Evolutionary conservation across 2,888 invertebrate genomes (phyloP).

Genomic region (Diploptera punctata): DNA sequence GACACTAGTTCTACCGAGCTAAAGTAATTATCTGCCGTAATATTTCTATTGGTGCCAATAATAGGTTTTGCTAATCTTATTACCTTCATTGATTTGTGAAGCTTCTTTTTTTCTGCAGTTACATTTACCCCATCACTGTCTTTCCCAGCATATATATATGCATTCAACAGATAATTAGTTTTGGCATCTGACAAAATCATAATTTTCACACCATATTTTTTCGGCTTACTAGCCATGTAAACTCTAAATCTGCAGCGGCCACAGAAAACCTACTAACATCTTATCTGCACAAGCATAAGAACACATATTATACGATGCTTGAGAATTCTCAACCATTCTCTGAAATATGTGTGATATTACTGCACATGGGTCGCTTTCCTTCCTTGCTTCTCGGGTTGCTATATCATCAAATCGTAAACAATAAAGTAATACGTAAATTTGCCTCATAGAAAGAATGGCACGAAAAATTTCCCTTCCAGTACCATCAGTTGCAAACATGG

Average conservation of each 20-base stretch:
- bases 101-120: not conserved
- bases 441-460: not conserved
- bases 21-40: not conserved
- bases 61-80: not conserved
- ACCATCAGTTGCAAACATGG: no score
- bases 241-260: not conserved
- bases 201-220: not conserved
- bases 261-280: not conserved
- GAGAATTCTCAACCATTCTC: slow-evolving; percentile 33
- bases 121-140: no score
- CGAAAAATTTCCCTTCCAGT: no score
- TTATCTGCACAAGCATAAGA: slow-evolving; percentile 18
- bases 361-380: no score
- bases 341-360: slow-evolving; percentile 37
- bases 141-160: not conserved
- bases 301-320: slow-evolving; percentile 28
- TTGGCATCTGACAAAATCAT: not conserved
- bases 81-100: no score
- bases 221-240: not conserved
- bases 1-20: not conserved
- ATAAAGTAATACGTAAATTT: not conserved
- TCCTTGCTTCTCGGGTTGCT: no score
- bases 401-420: not conserved
- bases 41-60: not conserved
- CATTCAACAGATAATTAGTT: not conserved